Evolutionary conservation across 53 echinoderm and acorn worm species (phyloP).

Genomic region (Holothuria leucospilota): DNA sequence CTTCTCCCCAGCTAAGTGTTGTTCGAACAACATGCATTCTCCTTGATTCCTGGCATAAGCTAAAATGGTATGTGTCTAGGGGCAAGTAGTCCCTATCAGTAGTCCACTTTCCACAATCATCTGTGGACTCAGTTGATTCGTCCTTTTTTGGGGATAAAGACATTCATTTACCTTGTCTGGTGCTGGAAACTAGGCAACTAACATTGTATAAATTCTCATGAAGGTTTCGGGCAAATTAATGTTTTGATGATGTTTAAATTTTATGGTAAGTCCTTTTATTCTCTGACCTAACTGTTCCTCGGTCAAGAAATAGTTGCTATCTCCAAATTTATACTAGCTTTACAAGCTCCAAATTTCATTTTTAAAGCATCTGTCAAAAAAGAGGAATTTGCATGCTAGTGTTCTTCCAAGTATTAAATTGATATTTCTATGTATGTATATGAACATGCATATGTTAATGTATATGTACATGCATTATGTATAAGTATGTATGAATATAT

Average conservation of each 20-base stretch:
- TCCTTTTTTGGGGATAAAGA: conserved; percentile 49
- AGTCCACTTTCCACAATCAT: conserved; percentile 39
- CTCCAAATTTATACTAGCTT: too few species aligned
- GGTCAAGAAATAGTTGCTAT: too few species aligned
- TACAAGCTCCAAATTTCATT: too few species aligned
- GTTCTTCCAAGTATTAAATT: too few species aligned
- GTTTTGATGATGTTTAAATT: not conserved
- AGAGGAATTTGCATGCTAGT: too few species aligned
- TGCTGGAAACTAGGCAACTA: conserved; percentile 65
- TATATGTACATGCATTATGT: too few species aligned
- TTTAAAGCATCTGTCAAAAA: too few species aligned
- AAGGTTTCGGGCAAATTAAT: conserved; percentile 14
- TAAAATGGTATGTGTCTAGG: conserved; percentile 51
- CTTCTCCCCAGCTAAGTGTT: conserved; percentile 64
- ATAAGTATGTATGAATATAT: too few species aligned
- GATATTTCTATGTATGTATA: too few species aligned
- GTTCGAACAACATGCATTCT: conserved; percentile 55
- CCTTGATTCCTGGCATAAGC: conserved; percentile 35
- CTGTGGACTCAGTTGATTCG: conserved; percentile 51
- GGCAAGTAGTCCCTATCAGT: conserved; percentile 60
- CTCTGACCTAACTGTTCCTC: conserved; percentile 20
- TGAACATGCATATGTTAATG: too few species aligned
- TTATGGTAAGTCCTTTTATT: not conserved
- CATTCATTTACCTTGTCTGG: conserved; percentile 49
- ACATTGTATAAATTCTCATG: conserved; percentile 49